These are phyloP conservation scores for Phenacoccus solenopsis DNA, from an alignment of 1,140 invertebrate species.

Conservation along the genomic window DNA sequence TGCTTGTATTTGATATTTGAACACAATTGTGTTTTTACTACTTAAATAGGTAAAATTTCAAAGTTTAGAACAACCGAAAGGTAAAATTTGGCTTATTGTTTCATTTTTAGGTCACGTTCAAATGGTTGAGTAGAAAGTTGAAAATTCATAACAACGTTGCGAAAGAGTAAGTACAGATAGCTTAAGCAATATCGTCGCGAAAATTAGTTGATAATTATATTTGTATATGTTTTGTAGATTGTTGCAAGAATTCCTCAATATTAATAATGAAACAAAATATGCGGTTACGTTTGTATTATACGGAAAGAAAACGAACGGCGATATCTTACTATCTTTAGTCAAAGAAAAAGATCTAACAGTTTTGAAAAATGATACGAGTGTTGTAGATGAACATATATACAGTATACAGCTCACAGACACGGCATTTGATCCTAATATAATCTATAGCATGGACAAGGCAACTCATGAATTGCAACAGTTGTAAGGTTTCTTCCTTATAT, in stretches of 20 bases:
- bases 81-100: too few species aligned
- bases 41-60: too few species aligned
- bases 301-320: background rate
- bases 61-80: too few species aligned
- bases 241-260: background rate
- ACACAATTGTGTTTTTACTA: too few species aligned
- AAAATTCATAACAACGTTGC: background rate
- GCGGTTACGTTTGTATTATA: background rate
- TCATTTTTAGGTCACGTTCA: background rate
- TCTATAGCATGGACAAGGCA: background rate
- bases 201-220: too few species aligned
- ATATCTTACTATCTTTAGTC: background rate
- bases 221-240: too few species aligned
- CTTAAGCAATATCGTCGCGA: too few species aligned
- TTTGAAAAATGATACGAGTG: background rate
- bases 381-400: background rate
- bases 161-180: background rate
- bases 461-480: background rate
- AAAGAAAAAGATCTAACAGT: background rate
- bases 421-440: background rate
- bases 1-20: background rate
- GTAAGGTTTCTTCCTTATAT: background rate
- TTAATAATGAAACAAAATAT: background rate
- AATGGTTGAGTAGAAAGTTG: background rate
- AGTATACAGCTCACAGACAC: background rate